Evolutionary conservation across 2,113 vertebrate genomes (phyloP).

Genomic region (Vidua macroura): DNA sequence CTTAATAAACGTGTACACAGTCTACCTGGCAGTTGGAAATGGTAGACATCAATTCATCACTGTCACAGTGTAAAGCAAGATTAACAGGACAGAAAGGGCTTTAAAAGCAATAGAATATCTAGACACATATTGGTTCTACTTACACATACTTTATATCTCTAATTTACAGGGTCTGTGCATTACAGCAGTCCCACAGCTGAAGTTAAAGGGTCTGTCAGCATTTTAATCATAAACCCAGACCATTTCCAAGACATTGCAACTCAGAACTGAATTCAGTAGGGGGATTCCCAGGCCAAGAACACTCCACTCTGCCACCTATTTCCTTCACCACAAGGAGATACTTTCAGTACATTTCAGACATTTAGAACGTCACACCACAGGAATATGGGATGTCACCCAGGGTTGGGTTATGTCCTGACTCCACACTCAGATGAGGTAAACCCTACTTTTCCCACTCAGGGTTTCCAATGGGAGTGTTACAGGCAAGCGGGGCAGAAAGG

Average conservation of each 20-base stretch:
- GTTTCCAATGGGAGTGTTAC: background rate
- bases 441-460: background rate
- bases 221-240: slow-evolving; percentile 7
- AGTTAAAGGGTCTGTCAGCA: slow-evolving; percentile 6
- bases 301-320: background rate
- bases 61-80: slow-evolving; percentile 59
- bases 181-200: background rate
- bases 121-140: slow-evolving; percentile 62
- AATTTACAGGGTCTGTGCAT: slow-evolving; percentile 22
- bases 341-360: background rate
- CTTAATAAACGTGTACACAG: slow-evolving; percentile 80
- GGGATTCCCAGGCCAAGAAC: background rate
- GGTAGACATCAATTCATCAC: slow-evolving; percentile 63
- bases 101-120: slow-evolving; percentile 17
- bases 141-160: slow-evolving; percentile 39
- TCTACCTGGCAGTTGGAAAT: slow-evolving; percentile 69
- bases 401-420: background rate
- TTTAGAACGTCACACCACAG: background rate
- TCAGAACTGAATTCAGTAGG: background rate
- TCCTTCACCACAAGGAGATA: slow-evolving; percentile 8
- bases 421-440: background rate
- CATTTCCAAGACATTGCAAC: background rate
- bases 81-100: slow-evolving; percentile 61
- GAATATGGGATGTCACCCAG: background rate
- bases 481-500: background rate